Base-by-base conservation (phyloP, 2,888 invertebrate genomes). In the Eristalis tenax region DNA sequence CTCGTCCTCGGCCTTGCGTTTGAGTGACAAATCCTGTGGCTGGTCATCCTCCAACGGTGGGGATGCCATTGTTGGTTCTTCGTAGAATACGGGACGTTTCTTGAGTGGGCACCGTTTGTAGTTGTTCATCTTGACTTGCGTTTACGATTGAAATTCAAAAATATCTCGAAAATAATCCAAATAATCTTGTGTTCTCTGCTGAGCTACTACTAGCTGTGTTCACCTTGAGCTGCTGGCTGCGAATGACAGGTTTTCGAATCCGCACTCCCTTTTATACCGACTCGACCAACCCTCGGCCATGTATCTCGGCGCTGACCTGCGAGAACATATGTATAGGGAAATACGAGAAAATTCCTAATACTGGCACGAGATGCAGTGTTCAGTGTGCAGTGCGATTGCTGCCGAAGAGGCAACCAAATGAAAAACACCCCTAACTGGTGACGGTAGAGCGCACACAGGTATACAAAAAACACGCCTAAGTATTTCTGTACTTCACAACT, bases 101-200 rank as follows among this genome's bases (percentile, higher is more conserved):
- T 98, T 98, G 90, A 98, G 94, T 93, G 98, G 98, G 92, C 97
- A 97, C 94, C 97, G 96, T 92, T 97, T 97, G 94, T 97, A 97
- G 93, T 97, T 97, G 92, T 95, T 94, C 91, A 97, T 93, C 94
- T 94, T 89, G 82, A 71, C 22, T 32, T 64, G 26, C 83, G 88
- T 89, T 76, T 77, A 75, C 66, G 38, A 56, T 64, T 18, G n/a
- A 65, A 26, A 13, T 64, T 76, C 57, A 59, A 85, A 75, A 76
- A 75, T 32, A 66, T 76, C 59, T 61, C 23, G 32, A 35, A 57
- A 63, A 61, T 35, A 50, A 66, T 83, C 83, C 61, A 77, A 83
- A 77, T 76, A 32, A 32, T 70, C 5, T 59, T 71, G 13, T 28
- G 13, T 59, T 65, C 38, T 83, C 69, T 68, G 57, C 38, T 68